A percentile compares a stretch with the other conserved stretches of the same genome.
Conservation (phyloP, 2,113 vertebrate species). For the Syngnathus scovelli region DNA sequence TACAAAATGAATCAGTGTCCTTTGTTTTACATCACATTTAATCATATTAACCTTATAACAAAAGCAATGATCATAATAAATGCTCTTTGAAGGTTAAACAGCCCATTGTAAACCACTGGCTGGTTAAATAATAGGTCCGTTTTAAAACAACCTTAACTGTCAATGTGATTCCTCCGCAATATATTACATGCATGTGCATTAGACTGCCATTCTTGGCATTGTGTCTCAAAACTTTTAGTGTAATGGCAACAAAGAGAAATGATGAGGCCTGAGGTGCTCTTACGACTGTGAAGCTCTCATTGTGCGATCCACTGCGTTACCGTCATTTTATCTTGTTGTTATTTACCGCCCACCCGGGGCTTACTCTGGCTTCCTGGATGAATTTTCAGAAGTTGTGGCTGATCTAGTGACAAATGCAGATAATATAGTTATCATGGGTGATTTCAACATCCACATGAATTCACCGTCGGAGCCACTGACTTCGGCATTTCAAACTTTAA, state of each 20-base stretch:
- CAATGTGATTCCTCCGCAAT: conserved; percentile 5
- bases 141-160: conserved; percentile 28
- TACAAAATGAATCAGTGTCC: neutral
- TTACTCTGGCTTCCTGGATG: no score
- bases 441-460: no score
- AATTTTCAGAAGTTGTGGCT: no score
- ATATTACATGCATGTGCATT: conserved; percentile 17
- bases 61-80: conserved; percentile 15
- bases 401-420: no score
- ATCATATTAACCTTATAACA: neutral
- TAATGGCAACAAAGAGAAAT: conserved; percentile 21
- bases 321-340: no score
- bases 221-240: conserved; percentile 34
- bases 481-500: no score
- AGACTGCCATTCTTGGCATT: conserved; percentile 8
- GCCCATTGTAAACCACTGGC: conserved; percentile 8
- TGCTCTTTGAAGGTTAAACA: conserved; percentile 38
- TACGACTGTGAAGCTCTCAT: neutral
- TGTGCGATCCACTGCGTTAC: no score
- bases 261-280: conserved; percentile 18
- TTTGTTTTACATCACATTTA: conserved; percentile 19
- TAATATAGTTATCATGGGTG: no score
- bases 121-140: neutral
- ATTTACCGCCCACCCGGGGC: no score
- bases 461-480: no score